Evolutionary conservation across 1,140 invertebrate species (phyloP), one percentile per base, ranked within the genome.

Genomic region (Gonioctena quinquepunctata): DNA sequence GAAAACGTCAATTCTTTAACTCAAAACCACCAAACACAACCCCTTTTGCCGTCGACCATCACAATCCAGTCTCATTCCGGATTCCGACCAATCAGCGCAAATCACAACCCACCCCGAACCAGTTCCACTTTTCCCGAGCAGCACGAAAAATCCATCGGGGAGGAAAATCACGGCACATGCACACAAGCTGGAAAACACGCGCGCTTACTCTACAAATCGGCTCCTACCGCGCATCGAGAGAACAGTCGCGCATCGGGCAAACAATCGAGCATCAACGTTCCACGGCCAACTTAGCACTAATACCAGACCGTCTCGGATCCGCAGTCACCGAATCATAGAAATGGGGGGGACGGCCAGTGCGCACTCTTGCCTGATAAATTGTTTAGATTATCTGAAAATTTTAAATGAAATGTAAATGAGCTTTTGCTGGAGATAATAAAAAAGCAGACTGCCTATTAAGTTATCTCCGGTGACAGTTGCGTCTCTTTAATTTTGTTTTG

Each of bases 401-500:
- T 63, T 63, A 63, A 63, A 63, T 49, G 28, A 63, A 63, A 63
- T 63, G 61, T 63, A 63, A 63, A 63, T 63, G 27, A 63, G 61
- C 28, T 59, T 33, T 63, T 48, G 61, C 61, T 26, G 27, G 61
- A 28, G 28, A 63, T 28, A 63, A 63, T 63, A 63, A 63, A 63
- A 59, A 63, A 48, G 27, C 28, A 21, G 33, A 28, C 18, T 33
- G 28, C 5, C 28, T 63, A 63, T 63, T 63, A 63, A 42, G 61
- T 63, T 63, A 63, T 63, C 61, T 63, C 27, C 25, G 42, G 28
- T 63, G 28, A 49, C 61, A 63, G 28, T 63, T 63, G 28, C 61
- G 61, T 28, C 28, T 33, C 21, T 59, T 59, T 59, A 59, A 59
- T 59, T 59, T 59, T 59, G 56, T 59, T 59, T 59, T 26, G 56